Percentiles rank a stretch among this genome's conserved stretches.
Evolutionary conservation across 2,797 vertebrate species (phyloP).

Genomic region (Macropodus opercularis): DNA sequence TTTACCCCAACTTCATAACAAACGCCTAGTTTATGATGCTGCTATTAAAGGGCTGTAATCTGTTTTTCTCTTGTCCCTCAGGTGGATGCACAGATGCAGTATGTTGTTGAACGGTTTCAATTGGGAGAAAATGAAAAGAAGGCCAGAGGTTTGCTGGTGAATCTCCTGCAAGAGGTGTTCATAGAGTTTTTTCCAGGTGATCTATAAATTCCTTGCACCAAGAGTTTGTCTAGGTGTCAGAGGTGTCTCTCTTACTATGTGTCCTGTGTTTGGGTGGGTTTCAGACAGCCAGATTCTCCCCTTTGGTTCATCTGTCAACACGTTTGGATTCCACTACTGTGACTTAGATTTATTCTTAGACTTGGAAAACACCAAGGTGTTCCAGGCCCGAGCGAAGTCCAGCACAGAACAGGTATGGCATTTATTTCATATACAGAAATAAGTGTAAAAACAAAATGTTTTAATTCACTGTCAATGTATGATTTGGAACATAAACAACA

Average conservation of each 20-base stretch:
- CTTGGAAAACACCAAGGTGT: constrained; percentile 85
- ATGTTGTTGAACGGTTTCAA: constrained; percentile 83
- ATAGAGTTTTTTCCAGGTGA: constrained; percentile 92
- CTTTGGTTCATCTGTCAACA: constrained; percentile 93
- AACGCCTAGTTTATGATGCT: background rate
- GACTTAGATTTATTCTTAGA: constrained; percentile 93
- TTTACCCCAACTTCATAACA: background rate
- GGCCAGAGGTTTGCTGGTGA: constrained; percentile 82
- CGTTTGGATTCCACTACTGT: constrained; percentile 88
- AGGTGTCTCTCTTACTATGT: background rate
- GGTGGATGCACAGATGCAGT: constrained; percentile 88
- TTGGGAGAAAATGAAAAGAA: constrained; percentile 86
- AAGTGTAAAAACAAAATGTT: background rate
- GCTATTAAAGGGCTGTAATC: rapidly evolving
- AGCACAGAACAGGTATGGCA: constrained; percentile 70
- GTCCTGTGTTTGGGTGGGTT: background rate
- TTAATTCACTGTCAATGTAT: background rate
- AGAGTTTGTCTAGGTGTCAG: background rate
- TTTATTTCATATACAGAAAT: background rate
- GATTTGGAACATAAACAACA: background rate
- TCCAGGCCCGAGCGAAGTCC: constrained; percentile 77
- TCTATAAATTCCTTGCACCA: background rate
- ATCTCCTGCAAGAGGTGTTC: constrained; percentile 91
- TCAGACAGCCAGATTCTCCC: constrained; percentile 87
- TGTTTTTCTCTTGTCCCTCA: constrained; percentile 37